These are phyloP conservation scores for Rhagonycha fulva DNA, from an alignment of 2,888 invertebrate species.

Conservation along the genomic window DNA sequence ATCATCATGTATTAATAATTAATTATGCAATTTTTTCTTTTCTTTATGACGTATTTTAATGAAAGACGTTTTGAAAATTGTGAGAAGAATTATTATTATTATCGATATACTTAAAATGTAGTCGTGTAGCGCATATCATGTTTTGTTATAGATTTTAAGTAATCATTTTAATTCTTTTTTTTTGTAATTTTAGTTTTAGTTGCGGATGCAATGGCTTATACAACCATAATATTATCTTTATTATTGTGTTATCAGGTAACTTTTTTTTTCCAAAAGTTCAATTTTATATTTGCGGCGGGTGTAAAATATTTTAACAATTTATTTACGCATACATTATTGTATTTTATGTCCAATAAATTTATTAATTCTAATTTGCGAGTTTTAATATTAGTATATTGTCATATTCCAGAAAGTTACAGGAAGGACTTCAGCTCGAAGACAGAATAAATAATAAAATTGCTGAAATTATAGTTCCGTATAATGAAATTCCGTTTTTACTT, in stretches of 20 bases:
- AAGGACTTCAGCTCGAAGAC: too few relatives aligned
- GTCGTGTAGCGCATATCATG: conserved; percentile 28
- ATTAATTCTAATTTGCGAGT: conserved; percentile 9
- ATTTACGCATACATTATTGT: conserved; percentile 20
- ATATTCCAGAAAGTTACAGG: too few relatives aligned
- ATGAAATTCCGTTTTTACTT: too few relatives aligned
- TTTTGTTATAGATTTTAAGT: conserved; percentile 24
- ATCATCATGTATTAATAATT: background rate
- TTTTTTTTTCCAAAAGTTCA: conserved; percentile 5
- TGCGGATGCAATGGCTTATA: conserved; percentile 24
- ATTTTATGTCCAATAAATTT: conserved; percentile 26
- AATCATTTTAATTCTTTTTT: conserved; percentile 4
- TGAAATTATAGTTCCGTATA: too few relatives aligned
- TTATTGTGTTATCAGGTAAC: conserved; percentile 8
- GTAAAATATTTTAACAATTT: conserved; percentile 18
- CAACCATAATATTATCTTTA: conserved; percentile 1
- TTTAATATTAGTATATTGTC: background rate
- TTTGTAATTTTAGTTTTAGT: conserved; percentile 12
- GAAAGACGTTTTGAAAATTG: background rate
- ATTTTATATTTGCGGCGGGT: conserved; percentile 8
- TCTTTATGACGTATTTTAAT: background rate
- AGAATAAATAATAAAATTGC: too few relatives aligned
- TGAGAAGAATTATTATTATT: background rate
- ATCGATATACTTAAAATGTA: conserved; percentile 11
- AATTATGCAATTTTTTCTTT: background rate